These are phyloP conservation scores for Plectropomus leopardus DNA, from an alignment of 2,113 vertebrate species.

Conservation along the genomic window DNA sequence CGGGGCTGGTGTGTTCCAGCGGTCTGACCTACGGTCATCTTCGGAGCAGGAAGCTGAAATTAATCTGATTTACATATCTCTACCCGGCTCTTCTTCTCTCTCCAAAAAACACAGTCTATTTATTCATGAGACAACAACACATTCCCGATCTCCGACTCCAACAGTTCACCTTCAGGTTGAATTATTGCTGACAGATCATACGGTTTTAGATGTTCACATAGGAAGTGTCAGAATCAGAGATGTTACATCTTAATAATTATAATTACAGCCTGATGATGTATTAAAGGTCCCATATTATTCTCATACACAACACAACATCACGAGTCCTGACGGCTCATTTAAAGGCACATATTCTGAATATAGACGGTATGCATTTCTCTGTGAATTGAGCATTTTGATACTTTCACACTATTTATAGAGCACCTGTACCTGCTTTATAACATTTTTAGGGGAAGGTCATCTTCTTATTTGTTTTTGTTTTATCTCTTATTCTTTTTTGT, in stretches of 20 bases:
- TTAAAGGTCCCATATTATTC: too few relatives aligned
- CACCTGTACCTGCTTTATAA: too few relatives aligned
- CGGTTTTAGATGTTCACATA: neutral
- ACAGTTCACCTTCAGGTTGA: too few relatives aligned
- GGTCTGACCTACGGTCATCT: slow-evolving; percentile 20
- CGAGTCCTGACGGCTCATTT: too few relatives aligned
- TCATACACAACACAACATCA: too few relatives aligned
- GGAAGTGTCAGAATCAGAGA: neutral
- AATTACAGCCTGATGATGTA: neutral
- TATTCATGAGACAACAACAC: neutral
- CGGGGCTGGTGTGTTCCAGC: neutral
- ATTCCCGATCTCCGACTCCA: neutral
- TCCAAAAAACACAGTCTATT: neutral
- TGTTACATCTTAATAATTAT: neutral
- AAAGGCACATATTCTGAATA: too few relatives aligned
- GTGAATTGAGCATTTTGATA: too few relatives aligned
- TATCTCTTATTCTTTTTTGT: too few relatives aligned
- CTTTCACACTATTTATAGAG: too few relatives aligned
- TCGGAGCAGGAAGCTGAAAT: slow-evolving; percentile 15
- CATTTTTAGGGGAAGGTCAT: too few relatives aligned
- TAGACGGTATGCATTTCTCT: too few relatives aligned
- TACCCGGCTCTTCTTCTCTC: neutral
- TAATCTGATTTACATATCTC: slow-evolving; percentile 41
- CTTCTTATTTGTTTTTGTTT: too few relatives aligned
- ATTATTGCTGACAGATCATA: neutral